Evolutionary conservation across 64 coral and sea anemone species (phyloP).

Genomic region (Porites lutea): DNA sequence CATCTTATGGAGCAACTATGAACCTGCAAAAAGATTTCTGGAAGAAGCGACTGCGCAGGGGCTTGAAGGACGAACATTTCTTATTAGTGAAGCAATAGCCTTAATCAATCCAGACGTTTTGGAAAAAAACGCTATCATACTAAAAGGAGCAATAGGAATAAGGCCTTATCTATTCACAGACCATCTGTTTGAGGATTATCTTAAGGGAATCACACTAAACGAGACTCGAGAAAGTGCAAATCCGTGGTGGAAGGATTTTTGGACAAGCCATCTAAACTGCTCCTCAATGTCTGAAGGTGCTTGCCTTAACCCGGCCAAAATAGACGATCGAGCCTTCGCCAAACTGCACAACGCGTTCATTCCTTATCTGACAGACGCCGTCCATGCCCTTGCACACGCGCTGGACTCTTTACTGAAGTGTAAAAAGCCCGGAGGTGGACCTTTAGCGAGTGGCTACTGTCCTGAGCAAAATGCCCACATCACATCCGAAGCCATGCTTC

Average conservation of each 20-base stretch:
- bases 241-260: conserved; percentile 67
- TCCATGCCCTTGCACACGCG: neutral
- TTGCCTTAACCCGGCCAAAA: neutral
- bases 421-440: neutral
- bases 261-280: conserved; percentile 15
- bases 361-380: conserved; percentile 10
- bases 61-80: conserved; percentile 65
- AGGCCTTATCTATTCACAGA: conserved; percentile 15
- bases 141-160: conserved; percentile 77
- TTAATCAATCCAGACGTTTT: neutral
- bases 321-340: neutral
- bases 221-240: conserved; percentile 1
- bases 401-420: neutral
- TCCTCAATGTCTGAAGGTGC: neutral
- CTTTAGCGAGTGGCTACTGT: neutral
- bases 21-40: conserved; percentile 51
- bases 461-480: neutral
- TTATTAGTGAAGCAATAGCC: conserved; percentile 60
- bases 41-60: conserved; percentile 35
- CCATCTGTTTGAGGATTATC: neutral
- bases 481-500: conserved; percentile 30
- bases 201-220: neutral
- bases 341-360: conserved; percentile 2
- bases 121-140: conserved; percentile 50
- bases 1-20: conserved; percentile 71